These are phyloP conservation scores for Hyles euphorbiae DNA, from an alignment of 1,140 invertebrate genomes.

Conservation along the genomic window DNA sequence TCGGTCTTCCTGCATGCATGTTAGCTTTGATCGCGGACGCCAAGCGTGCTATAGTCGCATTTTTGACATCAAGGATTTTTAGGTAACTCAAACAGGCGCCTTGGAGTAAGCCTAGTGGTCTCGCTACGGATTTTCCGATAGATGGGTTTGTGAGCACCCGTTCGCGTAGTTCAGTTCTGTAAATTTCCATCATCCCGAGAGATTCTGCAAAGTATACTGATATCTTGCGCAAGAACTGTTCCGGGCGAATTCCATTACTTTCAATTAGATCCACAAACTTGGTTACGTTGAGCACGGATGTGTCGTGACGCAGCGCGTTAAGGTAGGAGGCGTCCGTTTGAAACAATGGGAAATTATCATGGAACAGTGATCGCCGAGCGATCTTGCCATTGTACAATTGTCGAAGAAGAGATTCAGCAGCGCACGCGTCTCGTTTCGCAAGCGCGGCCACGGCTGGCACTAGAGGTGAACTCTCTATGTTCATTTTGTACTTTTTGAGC, in stretches of 20 bases:
- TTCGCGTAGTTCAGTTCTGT: neutral
- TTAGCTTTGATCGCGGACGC: slow-evolving; percentile 35
- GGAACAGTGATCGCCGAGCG: slow-evolving; percentile 33
- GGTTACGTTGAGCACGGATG: neutral
- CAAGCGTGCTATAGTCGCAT: slow-evolving; percentile 17
- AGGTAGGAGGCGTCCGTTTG: slow-evolving; percentile 36
- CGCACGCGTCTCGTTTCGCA: slow-evolving; percentile 15
- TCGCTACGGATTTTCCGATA: neutral
- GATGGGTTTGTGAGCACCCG: neutral
- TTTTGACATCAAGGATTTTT: neutral
- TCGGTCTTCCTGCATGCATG: slow-evolving; percentile 26
- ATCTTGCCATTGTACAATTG: slow-evolving; percentile 28
- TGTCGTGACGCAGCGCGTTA: slow-evolving; percentile 26
- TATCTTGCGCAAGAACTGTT: slow-evolving; percentile 7
- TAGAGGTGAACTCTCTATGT: slow-evolving; percentile 7
- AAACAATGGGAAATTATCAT: slow-evolving; percentile 27
- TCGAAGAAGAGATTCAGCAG: slow-evolving; percentile 5
- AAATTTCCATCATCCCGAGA: neutral
- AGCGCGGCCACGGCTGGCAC: slow-evolving; percentile 18
- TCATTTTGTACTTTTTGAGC: neutral
- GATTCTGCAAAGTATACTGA: slow-evolving; percentile 7
- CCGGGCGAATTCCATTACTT: neutral
- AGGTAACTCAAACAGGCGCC: slow-evolving; percentile 2
- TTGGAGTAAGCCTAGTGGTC: slow-evolving; percentile 1
- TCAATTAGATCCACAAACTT: slow-evolving; percentile 1